Base-by-base conservation (phyloP, 2,888 invertebrate species). In the Zygothrica quintamaculata region DNA sequence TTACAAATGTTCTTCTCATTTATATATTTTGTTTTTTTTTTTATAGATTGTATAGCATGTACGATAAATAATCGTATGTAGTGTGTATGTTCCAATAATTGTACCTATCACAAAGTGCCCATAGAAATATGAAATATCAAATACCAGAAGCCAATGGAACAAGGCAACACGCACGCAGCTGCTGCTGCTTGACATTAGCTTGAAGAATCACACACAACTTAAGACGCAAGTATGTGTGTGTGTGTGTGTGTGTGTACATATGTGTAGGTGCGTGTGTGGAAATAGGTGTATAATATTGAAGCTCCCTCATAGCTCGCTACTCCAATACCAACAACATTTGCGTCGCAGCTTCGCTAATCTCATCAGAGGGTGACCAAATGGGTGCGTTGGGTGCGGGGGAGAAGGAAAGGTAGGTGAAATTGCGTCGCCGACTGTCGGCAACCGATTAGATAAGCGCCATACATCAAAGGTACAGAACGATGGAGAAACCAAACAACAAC, bases 321-420 rank as follows among this genome's bases (percentile, higher is more conserved):
- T 12, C 7, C 12, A 52, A 42, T 33, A 52, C 5, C 18, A 34
- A 11, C 33, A 59, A 44, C 42, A 50, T 16, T 56, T 58, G 65
- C 40, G 48, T 57, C 62, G 72, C 78, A 79, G 78, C 78, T 55
- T 79, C 82, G 82, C 55, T 78, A 82, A 74, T 80, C 77, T 72
- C 56, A 22, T 34, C 36, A 37, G 22, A 16, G n/a, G 25, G 22
- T 31, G 11, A n/a, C 22, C 16, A n/a, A 6, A 1, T 37, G 37
- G 34, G 22, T 9, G 47, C 25, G 15, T 6, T 26, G 26, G 26
- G 36, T 22, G n/a, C 18, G 37, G 46, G 31, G 50, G 25, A 16
- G 46, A 7, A 0, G 16, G n/a, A 25, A 12, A 40, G 46, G 18
- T 60, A 31, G 39, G n/a, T n/a, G n/a, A n/a, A 65, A 69, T 52